Evolutionary conservation across 2,888 invertebrate genomes (phyloP).

Genomic region (Laothoe populi): DNA sequence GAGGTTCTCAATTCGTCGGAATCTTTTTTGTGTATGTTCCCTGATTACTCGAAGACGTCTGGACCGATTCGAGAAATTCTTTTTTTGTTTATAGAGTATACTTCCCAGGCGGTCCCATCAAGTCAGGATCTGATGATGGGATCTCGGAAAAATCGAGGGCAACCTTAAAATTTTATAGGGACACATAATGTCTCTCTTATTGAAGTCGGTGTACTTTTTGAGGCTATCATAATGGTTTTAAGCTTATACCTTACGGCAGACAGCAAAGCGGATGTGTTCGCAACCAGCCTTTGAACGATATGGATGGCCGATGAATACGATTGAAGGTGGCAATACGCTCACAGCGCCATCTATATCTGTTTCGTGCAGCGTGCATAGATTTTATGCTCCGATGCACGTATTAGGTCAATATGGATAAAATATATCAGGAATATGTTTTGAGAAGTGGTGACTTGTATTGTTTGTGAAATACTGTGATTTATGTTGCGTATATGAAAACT

Average conservation of each 20-base stretch:
- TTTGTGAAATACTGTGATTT: neutral
- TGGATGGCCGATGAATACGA: constrained; percentile 54
- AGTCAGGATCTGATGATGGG: too few species aligned
- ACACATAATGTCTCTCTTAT: too few species aligned
- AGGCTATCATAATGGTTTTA: too few species aligned
- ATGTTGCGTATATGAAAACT: neutral
- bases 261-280: constrained; percentile 44
- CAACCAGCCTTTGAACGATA: constrained; percentile 50
- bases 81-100: too few species aligned
- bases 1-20: too few species aligned
- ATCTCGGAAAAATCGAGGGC: too few species aligned
- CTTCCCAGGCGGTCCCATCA: too few species aligned
- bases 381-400: neutral
- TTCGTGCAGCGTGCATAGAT: neutral
- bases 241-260: constrained; percentile 26
- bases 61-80: too few species aligned
- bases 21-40: too few species aligned
- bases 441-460: neutral
- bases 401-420: neutral
- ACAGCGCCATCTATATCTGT: constrained; percentile 4
- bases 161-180: too few species aligned
- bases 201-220: too few species aligned
- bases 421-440: neutral
- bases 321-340: constrained; percentile 48
- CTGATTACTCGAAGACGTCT: too few species aligned